A percentile compares a stretch with the other conserved stretches of the same genome.
phyloP scores from a whole-genome alignment of 2,797 vertebrate species.

The Argentina silus region DNA sequence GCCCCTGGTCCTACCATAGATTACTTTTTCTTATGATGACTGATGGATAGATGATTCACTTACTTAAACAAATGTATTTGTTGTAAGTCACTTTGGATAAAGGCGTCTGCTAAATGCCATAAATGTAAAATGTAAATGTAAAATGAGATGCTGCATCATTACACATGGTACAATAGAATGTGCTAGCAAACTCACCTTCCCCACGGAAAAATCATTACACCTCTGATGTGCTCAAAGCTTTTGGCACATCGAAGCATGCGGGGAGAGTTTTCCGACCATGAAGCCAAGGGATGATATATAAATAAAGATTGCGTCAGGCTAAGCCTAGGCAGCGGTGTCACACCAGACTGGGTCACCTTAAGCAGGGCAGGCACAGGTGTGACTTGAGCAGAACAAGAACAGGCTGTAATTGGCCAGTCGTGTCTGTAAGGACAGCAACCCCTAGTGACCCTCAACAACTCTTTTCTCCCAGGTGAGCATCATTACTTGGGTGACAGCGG shows the following conservation, averaged over 20 bases:
- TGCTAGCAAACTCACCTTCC: neutral
- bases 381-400: neutral
- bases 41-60: no score
- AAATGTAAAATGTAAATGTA: no score
- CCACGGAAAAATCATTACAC: neutral
- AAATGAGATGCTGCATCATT: no score
- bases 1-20: no score
- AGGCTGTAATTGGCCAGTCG: constrained; percentile 12
- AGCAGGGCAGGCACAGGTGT: neutral
- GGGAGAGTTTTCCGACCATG: neutral
- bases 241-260: neutral
- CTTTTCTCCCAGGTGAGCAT: neutral
- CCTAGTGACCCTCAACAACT: neutral
- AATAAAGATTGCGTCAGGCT: neutral
- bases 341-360: neutral
- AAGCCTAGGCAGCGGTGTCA: neutral
- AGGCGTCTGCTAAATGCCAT: no score
- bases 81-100: no score
- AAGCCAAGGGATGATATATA: neutral
- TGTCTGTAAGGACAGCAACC: neutral
- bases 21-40: no score
- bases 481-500: neutral
- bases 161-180: neutral
- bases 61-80: no score
- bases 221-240: neutral